Base-by-base conservation (phyloP, 2,888 invertebrate species). In the Allolobophora icterica region DNA sequence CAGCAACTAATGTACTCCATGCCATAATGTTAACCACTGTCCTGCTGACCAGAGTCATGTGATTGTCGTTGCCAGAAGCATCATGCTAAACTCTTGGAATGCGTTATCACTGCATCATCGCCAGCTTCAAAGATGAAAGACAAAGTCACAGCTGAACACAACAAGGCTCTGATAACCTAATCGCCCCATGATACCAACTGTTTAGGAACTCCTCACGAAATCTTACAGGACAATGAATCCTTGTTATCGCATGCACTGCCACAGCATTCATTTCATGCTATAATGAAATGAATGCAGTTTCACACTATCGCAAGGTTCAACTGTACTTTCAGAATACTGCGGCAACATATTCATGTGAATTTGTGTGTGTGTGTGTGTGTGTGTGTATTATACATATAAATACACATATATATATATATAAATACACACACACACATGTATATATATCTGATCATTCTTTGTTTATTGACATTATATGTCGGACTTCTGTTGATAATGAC, bases 171-270 rank as follows among this genome's bases (percentile, higher is more conserved):
- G 30, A 71, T 71, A n/a, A 30, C 71, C 71, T 71, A n/a, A 24
- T 71, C n/a, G 71, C n/a, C 71, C 71, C n/a, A 71, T n/a, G 71
- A 71, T 71, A n/a, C 71, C 71, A 71, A 71, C 30, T n/a, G 71
- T 71, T 71, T 71, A 71, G 3, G n/a, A 71, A n/a, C 30, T n/a
- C 30, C 30, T 71, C 71, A 30, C 6, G 71, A 71, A n/a, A 71
- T n/a, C 71, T 30, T 71, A 8, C 71, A 71, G 71, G 30, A 71
- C 71, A 71, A n/a, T 71, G 71, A 71, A 71, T 8, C 71, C 71
- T 71, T 71, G 71, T n/a, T n/a, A 71, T n/a, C 8, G 0, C 71
- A 71, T 30, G 30, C 30, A n/a, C n/a, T 4, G 42, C 52, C 30
- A n/a, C n/a, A 2, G n/a, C 71, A 71, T 71, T n/a, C 17, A n/a